Conservation (phyloP, 1,140 invertebrate genomes). For the Plectrocnemia conspersa region DNA sequence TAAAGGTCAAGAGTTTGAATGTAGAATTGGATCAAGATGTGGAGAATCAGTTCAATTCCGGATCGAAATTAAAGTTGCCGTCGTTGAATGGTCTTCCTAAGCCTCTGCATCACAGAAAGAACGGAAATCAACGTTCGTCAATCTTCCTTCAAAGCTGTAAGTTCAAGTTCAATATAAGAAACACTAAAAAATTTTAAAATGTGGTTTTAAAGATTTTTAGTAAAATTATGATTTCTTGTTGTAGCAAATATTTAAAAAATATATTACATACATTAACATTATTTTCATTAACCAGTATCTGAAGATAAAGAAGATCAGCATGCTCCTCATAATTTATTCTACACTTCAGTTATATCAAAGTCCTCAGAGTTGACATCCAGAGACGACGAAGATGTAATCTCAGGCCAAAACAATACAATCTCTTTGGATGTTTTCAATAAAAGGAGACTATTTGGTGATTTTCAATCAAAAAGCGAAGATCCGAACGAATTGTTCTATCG, state of each 20-base stretch:
- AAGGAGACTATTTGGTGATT: conserved; percentile 27
- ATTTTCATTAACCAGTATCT: conserved; percentile 16
- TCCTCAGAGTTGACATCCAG: conserved; percentile 16
- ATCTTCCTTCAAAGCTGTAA: conserved; percentile 25
- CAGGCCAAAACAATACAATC: conserved; percentile 11
- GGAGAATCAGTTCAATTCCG: conserved; percentile 33
- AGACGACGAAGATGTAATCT: background rate
- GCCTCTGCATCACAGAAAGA: conserved; percentile 44
- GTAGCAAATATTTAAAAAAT: background rate
- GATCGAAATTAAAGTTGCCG: conserved; percentile 44
- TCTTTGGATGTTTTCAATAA: conserved; percentile 31
- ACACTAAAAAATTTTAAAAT: too few species aligned
- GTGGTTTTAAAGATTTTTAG: background rate
- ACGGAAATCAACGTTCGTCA: conserved; percentile 29
- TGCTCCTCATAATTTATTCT: background rate
- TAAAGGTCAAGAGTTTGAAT: conserved; percentile 12
- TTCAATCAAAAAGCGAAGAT: conserved; percentile 31
- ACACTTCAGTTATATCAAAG: conserved; percentile 13
- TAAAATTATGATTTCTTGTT: conserved; percentile 3
- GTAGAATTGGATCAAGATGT: conserved; percentile 14
- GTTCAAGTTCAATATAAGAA: conserved; percentile 2
- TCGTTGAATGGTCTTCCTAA: conserved; percentile 47
- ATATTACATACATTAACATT: background rate
- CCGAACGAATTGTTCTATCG: background rate
- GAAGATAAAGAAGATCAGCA: conserved; percentile 27